phyloP scores from a whole-genome alignment of 2,888 invertebrate species.

The Embidobia sp. region DNA sequence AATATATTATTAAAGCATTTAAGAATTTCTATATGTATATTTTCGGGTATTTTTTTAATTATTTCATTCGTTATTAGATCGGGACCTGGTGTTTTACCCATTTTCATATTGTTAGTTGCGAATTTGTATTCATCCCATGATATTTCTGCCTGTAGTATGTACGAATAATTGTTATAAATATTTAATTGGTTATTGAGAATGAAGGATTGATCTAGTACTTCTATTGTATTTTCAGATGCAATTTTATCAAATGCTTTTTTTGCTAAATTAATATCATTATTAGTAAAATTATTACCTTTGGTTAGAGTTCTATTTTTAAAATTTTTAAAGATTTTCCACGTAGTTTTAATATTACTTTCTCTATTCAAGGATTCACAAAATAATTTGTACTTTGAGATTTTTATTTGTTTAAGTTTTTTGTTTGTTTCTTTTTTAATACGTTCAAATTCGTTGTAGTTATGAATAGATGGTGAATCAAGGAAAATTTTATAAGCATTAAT shows the following conservation, averaged over 20 bases:
- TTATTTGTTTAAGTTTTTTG: constrained; percentile 11
- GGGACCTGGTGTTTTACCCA: constrained; percentile 18
- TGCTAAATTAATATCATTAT: background rate
- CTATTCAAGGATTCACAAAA: background rate
- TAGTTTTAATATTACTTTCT: background rate
- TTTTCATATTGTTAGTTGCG: background rate
- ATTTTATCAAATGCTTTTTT: constrained; percentile 20
- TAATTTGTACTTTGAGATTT: constrained; percentile 14
- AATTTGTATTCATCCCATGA: constrained; percentile 23
- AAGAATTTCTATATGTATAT: background rate
- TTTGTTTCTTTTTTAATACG: constrained; percentile 33
- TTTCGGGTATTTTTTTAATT: background rate
- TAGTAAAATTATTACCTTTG: too few relatives aligned
- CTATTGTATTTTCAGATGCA: background rate
- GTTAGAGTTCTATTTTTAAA: constrained; percentile 16
- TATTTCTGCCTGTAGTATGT: background rate
- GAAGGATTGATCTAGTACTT: background rate
- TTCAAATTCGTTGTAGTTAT: too few relatives aligned
- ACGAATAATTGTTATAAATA: background rate
- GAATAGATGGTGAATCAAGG: too few relatives aligned
- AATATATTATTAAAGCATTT: constrained; percentile 8
- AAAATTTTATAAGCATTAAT: too few relatives aligned
- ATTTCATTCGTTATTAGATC: constrained; percentile 20
- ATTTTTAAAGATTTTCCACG: constrained; percentile 1
- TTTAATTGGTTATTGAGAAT: background rate